These are phyloP conservation scores for Pseudolycoriella hygida DNA, from an alignment of 2,888 invertebrate species.

Conservation along the genomic window DNA sequence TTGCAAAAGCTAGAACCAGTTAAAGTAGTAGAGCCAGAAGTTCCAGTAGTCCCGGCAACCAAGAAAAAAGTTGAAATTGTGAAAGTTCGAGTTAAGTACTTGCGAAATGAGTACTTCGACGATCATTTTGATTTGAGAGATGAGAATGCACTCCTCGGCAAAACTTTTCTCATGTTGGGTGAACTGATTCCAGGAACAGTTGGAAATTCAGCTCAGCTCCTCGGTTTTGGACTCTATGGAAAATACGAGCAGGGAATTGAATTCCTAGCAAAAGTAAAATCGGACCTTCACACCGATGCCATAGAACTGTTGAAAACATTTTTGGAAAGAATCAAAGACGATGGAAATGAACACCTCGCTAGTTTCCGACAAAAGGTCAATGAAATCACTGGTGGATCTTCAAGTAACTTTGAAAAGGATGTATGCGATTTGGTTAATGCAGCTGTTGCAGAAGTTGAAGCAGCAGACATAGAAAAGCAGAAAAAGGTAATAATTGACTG, in stretches of 20 bases:
- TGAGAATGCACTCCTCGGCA: constrained; percentile 55
- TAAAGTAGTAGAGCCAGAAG: constrained; percentile 14
- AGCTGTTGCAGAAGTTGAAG: constrained; percentile 20
- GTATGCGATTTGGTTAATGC: constrained; percentile 18
- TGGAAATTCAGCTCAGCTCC: constrained; percentile 37
- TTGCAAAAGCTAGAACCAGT: constrained; percentile 22
- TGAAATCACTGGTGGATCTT: no score
- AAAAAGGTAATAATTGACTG: constrained; percentile 18
- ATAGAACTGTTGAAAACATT: constrained; percentile 11
- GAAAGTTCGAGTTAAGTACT: constrained; percentile 56
- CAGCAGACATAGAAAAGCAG: constrained; percentile 27
- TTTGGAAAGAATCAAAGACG: constrained; percentile 12
- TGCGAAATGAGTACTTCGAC: constrained; percentile 72
- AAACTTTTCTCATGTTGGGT: constrained; percentile 54
- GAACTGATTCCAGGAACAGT: constrained; percentile 29
- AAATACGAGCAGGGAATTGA: constrained; percentile 39
- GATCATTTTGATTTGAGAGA: constrained; percentile 76
- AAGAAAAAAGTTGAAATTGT: constrained; percentile 37
- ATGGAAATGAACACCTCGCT: constrained; percentile 20
- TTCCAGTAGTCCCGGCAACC: constrained; percentile 21
- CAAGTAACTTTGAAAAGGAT: constrained; percentile 14
- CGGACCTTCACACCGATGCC: constrained; percentile 19
- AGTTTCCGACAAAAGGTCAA: constrained; percentile 10
- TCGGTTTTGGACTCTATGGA: constrained; percentile 48
- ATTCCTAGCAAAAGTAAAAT: constrained; percentile 15